These are phyloP conservation scores for Sebastes miniatus DNA, from an alignment of 2,797 vertebrate genomes.

Conservation along the genomic window DNA sequence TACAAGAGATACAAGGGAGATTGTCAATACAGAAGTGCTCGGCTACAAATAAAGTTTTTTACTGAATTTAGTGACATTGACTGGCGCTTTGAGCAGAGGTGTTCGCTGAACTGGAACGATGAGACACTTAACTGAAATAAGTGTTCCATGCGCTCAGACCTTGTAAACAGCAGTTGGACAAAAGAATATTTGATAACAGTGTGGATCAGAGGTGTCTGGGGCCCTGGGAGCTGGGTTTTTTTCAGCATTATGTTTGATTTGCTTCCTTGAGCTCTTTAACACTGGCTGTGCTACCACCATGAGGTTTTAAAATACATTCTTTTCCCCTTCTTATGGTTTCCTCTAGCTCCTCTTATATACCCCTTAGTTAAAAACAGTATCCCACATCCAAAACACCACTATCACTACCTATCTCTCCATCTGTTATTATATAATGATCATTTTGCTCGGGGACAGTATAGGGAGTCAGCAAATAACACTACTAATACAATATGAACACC, in stretches of 20 bases:
- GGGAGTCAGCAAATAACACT: neutral
- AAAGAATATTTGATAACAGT: conserved; percentile 8
- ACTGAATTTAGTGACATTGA: conserved; percentile 56
- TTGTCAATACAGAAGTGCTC: conserved; percentile 35
- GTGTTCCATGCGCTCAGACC: conserved; percentile 15
- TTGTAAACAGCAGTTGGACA: conserved; percentile 28
- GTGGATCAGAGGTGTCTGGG: neutral
- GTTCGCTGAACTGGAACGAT: conserved; percentile 59
- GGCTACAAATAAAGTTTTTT: conserved; percentile 55
- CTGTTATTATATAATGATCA: no score
- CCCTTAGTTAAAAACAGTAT: neutral
- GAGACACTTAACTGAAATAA: conserved; percentile 41
- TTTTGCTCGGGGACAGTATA: no score
- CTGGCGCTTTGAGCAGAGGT: conserved; percentile 28
- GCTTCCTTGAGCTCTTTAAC: neutral
- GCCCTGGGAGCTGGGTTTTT: neutral
- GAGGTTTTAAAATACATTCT: neutral
- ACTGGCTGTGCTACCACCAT: neutral
- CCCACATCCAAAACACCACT: neutral
- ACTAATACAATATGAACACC: neutral
- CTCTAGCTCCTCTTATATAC: neutral
- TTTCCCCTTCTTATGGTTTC: neutral
- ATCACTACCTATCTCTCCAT: neutral
- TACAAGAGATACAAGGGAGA: conserved; percentile 50
- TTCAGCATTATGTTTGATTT: conserved; percentile 5